Evolutionary conservation across 2,888 invertebrate species (phyloP), one percentile per base, ranked within the genome.

Genomic region (Thera britannica): DNA sequence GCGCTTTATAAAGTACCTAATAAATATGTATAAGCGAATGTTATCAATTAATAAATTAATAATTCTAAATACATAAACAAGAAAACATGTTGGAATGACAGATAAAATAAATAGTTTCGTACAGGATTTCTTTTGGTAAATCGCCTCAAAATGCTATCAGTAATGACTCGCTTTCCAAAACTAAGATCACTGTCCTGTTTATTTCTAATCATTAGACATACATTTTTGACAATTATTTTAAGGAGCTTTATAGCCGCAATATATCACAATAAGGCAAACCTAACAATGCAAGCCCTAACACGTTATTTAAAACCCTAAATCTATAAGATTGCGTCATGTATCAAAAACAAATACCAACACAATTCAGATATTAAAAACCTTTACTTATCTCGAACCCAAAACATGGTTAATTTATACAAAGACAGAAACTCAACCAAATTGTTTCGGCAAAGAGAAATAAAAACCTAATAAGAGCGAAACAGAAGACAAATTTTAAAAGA

Each of bases 21-120:
- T 67, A 66, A 68, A 62, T 58, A n/a, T n/a, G n/a, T n/a, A 67
- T 68, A 38, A 63, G 34, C 46, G 38, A 64, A 60, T 49, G 41
- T 58, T 52, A 64, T 67, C 52, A 65, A 69, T 51, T 48, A 62
- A 64, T 51, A 41, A 23, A 46, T 57, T 36, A 63, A 41, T 7
- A 9, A 9, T 52, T 2, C 49, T 59, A 59, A 11, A 48, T 60
- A 61, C 46, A 41, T 11, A 35, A 23, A 23, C 23, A 56, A 11
- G 51, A 6, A 5, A 41, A 41, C 5, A 41, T 41, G 38, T 38
- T 38, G 41, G 41, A 41, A 41, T 41, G 41, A 41, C 0, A 41
- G 41, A 41, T 7, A 41, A 7, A 41, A 41, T 7, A 41, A 7
- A 7, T 41, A 41, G 41, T 41, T 41, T 41, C 5, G 41, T 41